Evolutionary conservation across 2,797 vertebrate species (phyloP), one percentile per base, ranked within the genome.

Genomic region (Zalophus californianus): DNA sequence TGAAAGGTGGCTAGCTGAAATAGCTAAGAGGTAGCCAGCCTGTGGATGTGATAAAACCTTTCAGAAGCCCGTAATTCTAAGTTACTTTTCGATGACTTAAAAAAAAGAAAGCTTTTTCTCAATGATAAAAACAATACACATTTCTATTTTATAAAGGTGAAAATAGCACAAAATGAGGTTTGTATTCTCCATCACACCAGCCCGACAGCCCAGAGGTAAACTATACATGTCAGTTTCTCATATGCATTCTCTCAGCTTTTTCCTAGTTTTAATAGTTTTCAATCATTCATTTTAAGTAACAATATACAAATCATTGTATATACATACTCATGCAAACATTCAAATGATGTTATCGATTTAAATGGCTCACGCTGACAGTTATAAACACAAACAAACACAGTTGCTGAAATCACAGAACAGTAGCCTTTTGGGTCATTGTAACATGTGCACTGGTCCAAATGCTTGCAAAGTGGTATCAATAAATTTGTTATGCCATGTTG

Each of bases 301-400:
- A 85, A 86, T 83, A 89, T 23, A 83, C 16, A 77, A 64, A 91
- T 91, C 89, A 83, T 27, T 86, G 58, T 79, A 91, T 70, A 73
- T 38, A 54, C 7, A 86, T 58, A 79, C 20, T 35, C 18, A 94
- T 41, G 62, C 15, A 52, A 96, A 87, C 73, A 72, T 16, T 93
- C 56, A 91, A 90, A 73, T 29, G 86, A 44, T 86, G 14, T 7
- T 56, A 87, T 72, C 21, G 27, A 82, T 79, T 70, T 96, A 64
- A 92, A 84, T 56, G n/a, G 27, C 25, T 85, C 52, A 68, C 78
- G 20, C 1, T 83, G 32, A 92, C 38, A 66, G 73, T 62, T 54
- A 93, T 12, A 86, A 89, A 79, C 27, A 79, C 27, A 38, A 38
- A 68, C 6, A 87, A 83, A 78, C 6, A 9, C 10, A 41, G 2